Conservation (phyloP, 2,113 vertebrate species). For the Phalacrocorax aristotelis region DNA sequence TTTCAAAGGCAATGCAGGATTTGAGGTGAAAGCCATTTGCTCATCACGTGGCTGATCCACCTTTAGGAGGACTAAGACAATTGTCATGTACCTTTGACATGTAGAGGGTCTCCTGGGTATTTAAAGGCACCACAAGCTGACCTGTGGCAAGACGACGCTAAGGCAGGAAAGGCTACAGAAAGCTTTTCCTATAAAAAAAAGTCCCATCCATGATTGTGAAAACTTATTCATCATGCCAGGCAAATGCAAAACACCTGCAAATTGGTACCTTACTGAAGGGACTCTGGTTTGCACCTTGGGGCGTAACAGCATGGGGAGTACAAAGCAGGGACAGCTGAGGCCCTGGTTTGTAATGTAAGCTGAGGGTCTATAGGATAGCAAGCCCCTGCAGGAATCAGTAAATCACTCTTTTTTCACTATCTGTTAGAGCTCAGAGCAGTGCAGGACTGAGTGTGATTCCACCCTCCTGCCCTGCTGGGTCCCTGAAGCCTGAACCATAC, state of each 20-base stretch:
- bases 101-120: neutral
- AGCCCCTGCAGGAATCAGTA: neutral
- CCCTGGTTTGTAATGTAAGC: neutral
- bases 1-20: neutral
- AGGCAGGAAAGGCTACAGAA: neutral
- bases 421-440: neutral
- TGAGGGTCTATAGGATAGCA: neutral
- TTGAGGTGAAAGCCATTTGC: neutral
- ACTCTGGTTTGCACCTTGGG: neutral
- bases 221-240: neutral
- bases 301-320: neutral
- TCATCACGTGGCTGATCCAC: neutral
- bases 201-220: rapidly evolving
- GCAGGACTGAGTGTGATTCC: neutral
- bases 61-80: neutral
- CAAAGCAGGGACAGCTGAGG: neutral
- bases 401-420: neutral
- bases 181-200: neutral
- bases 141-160: neutral
- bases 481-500: neutral
- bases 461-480: neutral
- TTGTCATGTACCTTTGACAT: neutral
- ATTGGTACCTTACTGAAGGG: neutral
- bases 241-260: neutral
- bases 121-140: neutral